phyloP scores from a whole-genome alignment of 2,113 vertebrate species.

The Bothrops jararaca region DNA sequence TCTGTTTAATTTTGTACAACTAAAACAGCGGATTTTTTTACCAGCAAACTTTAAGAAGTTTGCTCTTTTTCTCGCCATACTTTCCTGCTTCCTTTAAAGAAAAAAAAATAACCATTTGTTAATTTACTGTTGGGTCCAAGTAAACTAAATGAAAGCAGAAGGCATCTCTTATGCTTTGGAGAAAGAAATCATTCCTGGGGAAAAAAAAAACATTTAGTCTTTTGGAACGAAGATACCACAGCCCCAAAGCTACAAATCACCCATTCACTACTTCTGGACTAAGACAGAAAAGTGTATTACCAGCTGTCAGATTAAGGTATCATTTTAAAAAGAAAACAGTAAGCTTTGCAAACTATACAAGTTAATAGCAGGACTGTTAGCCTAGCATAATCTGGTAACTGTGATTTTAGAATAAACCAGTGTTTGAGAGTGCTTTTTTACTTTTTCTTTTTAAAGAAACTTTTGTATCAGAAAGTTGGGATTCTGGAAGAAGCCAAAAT shows the following conservation, averaged over 20 bases:
- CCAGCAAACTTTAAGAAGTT: slow-evolving; percentile 54
- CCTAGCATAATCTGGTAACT: slow-evolving; percentile 38
- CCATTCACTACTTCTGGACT: slow-evolving; percentile 41
- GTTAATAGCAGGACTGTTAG: slow-evolving; percentile 48
- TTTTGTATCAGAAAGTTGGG: slow-evolving; percentile 41
- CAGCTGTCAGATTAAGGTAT: slow-evolving; percentile 38
- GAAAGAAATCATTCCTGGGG: slow-evolving; percentile 46
- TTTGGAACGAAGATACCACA: slow-evolving; percentile 37
- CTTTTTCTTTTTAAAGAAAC: slow-evolving; percentile 29
- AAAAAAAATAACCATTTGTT: slow-evolving; percentile 53
- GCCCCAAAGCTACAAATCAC: slow-evolving; percentile 22
- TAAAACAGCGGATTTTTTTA: slow-evolving; percentile 60
- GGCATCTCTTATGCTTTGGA: slow-evolving; percentile 27
- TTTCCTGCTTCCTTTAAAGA: slow-evolving; percentile 40
- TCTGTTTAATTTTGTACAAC: slow-evolving; percentile 44
- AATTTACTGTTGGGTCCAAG: slow-evolving; percentile 51
- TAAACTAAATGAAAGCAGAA: slow-evolving; percentile 50
- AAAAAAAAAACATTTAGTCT: slow-evolving; percentile 27
- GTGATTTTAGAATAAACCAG: slow-evolving; percentile 46
- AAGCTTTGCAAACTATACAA: slow-evolving; percentile 45
- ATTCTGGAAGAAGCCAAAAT: slow-evolving; percentile 33
- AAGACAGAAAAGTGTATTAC: slow-evolving; percentile 27
- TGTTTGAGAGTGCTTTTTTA: neutral
- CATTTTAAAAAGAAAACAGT: slow-evolving; percentile 31
- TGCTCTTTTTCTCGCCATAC: slow-evolving; percentile 49